Base-by-base conservation (phyloP, 1,140 invertebrate genomes). In the Aphelenchoides besseyi region DNA sequence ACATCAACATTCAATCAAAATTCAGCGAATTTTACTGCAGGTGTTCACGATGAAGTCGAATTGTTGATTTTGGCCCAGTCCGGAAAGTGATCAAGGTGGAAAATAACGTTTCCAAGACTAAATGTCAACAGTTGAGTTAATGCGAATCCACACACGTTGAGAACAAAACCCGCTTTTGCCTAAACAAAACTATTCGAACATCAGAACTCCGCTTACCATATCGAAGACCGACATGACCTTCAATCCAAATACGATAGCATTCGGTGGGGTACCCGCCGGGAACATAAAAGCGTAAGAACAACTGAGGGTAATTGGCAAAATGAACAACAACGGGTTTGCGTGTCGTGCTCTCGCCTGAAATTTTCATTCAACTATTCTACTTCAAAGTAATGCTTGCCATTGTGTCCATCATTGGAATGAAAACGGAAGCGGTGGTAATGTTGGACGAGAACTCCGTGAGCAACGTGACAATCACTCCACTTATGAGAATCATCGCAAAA, bases 231-330 rank as follows among this genome's bases (percentile, higher is more conserved):
- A 79, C 1, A 88, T 62, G 41, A 83, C 74, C 23, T 87, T 86
- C 52, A 79, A 79, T 0, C 85, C 90, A 54, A 91, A 92, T 0
- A 92, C 92, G 64, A 97, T 92, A 0, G 94, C 94, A 86, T 97
- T 97, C n/a, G 94, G 94, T 2, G 93, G 92, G 1, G 91, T 91
- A 23, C 90, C 89, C 0, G 94, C 92, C 1, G 93, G 93, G 80
- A 91, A 83, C 86, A 91, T 89, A 80, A 89, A 90, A 18, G 89
- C 88, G 77, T 87, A 93, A 3, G 91, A 93, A 82, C 91, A 92
- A 3, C 89, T 89, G 54, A 91, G 84, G 0, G 92, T 89, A 0
- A 91, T 90, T 0, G 94, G 93, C 69, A 95, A 85, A 88, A 94
- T 92, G 79, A 94, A 87, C 84, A 91, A 92, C 64, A 95, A 82